A percentile compares a stretch with the other conserved stretches of the same genome.
These are phyloP conservation scores for Abrostola triplasia DNA, from an alignment of 2,888 invertebrate species.

Conservation along the genomic window DNA sequence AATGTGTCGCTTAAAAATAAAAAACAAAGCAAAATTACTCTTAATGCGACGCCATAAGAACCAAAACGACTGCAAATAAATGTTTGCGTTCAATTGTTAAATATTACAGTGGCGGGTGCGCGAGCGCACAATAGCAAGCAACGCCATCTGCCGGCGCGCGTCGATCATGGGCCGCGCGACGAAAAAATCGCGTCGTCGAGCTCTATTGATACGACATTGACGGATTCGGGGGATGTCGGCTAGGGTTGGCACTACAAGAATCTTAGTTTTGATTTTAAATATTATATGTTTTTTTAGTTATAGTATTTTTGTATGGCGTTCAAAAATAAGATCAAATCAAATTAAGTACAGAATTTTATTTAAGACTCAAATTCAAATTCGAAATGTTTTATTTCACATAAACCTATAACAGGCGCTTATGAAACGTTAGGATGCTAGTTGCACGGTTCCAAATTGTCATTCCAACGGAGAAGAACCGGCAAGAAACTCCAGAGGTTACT, in stretches of 20 bases:
- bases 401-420: too few species aligned
- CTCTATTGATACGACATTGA: constrained; percentile 86
- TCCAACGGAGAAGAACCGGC: too few species aligned
- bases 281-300: too few species aligned
- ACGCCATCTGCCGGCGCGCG: constrained; percentile 65
- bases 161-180: constrained; percentile 60
- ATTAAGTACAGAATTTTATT: too few species aligned
- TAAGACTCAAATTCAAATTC: too few species aligned
- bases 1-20: constrained; percentile 2
- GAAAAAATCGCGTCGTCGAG: constrained; percentile 75
- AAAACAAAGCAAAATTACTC: constrained; percentile 4
- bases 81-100: constrained; percentile 42
- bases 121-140: constrained; percentile 59
- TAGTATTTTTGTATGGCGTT: too few species aligned
- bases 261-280: neutral
- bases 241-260: constrained; percentile 65
- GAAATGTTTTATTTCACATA: too few species aligned
- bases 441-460: too few species aligned
- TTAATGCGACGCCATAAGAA: constrained; percentile 1
- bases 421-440: too few species aligned
- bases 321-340: too few species aligned
- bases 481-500: too few species aligned
- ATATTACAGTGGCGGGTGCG: constrained; percentile 49
- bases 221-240: constrained; percentile 74
- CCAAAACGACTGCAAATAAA: constrained; percentile 27